Conservation (phyloP, 2,888 invertebrate species). For the Elegia similella region DNA sequence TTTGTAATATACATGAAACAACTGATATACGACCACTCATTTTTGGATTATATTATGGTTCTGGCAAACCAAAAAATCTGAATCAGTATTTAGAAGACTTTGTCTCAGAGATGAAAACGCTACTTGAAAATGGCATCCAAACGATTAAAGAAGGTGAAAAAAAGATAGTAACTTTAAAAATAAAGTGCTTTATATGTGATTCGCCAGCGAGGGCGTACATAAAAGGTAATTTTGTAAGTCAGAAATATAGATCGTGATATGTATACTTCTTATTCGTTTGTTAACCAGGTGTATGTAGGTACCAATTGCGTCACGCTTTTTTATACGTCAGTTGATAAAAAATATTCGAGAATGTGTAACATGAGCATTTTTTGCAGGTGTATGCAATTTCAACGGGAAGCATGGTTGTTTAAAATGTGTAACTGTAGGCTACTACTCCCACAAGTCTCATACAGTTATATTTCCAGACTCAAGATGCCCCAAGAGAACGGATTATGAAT, state of each 20-base stretch:
- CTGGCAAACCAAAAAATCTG: background rate
- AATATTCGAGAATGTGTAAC: background rate
- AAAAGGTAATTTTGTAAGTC: conserved; percentile 4
- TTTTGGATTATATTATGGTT: background rate
- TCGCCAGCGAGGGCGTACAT: conserved; percentile 16
- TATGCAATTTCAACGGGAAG: conserved; percentile 9
- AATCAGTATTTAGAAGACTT: conserved; percentile 1
- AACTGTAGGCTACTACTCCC: conserved; percentile 10
- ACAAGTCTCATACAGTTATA: conserved; percentile 8
- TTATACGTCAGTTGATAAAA: background rate
- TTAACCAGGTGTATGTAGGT: conserved; percentile 1
- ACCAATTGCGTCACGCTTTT: background rate
- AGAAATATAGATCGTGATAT: background rate
- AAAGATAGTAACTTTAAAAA: background rate
- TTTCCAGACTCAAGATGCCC: background rate
- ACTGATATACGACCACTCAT: background rate
- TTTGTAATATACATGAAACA: conserved; percentile 3
- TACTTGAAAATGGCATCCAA: conserved; percentile 1
- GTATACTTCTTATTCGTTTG: background rate
- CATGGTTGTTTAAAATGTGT: conserved; percentile 12
- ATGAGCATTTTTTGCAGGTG: conserved; percentile 10
- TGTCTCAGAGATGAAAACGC: background rate
- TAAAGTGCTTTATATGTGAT: conserved; percentile 14
- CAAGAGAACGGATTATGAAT: conserved; percentile 3
- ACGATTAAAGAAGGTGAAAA: background rate